Base-by-base conservation (phyloP, 2,797 vertebrate genomes). In the Spizella passerina region DNA sequence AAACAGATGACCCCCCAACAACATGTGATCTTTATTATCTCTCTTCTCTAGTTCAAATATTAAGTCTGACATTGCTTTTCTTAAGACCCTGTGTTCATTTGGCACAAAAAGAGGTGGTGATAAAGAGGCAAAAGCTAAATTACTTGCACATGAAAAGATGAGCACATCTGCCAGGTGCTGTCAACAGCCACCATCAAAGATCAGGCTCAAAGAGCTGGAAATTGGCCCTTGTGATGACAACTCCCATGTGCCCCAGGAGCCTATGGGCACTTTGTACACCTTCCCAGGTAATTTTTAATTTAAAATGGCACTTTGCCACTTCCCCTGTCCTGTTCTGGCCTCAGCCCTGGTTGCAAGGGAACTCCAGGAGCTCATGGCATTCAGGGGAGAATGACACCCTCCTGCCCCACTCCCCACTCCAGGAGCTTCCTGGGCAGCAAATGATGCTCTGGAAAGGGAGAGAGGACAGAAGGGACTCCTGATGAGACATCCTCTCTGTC, bases 361-460 rank as follows among this genome's bases (percentile, higher is more conserved):
- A 46, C 29, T 81, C 49, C 30, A 49, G 23, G 36, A 56, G 39
- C 46, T 71, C 22, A 6, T 18, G 64, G 27, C 4, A 2, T 10
- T 38, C 0, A 0, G 9, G 18, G 41, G 29, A 22, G 55, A 57
- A 12, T 1, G 11, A n/a, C 19, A 59, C 6, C 14, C 20, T 52
- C 53, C 47, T 49, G 27, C 4, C 30, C 30, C 1, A 0, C 22
- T 79, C n/a, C 30, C 43, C 70, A 12, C 56, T 27, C 4, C 30
- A 26, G 19, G 22, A 19, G 6, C 59, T 44, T n/a, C 27, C 52
- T 44, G 14, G 52, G 20, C 5, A 61, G 17, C 5, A 2, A 11
- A 11, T 1, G 18, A 72, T 43, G 70, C 56, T 41, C 44, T 49
- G 38, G n/a, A 21, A 65, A 57, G 6, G 2, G 15, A 17, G 7